These are phyloP conservation scores for Hydroisotoma schaefferi DNA, from an alignment of 2,888 invertebrate genomes.

Conservation along the genomic window DNA sequence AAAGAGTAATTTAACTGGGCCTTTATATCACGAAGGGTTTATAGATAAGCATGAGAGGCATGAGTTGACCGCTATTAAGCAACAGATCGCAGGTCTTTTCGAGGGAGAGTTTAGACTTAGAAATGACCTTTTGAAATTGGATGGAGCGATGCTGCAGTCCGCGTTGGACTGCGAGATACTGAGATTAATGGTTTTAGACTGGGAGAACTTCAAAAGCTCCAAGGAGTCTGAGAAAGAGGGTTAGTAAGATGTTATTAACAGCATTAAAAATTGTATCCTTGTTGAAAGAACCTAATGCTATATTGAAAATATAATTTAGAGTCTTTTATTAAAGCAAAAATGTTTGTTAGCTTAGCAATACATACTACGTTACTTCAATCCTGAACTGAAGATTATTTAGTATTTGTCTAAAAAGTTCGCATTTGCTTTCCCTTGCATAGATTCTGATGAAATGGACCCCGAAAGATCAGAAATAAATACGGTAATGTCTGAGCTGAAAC, in stretches of 20 bases:
- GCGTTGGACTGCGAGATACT: conserved; percentile 85
- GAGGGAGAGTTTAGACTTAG: conserved; percentile 89
- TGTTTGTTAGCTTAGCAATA: no score
- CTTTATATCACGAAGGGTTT: conserved; percentile 11
- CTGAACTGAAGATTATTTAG: no score
- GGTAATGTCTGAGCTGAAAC: conserved; percentile 44
- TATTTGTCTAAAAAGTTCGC: no score
- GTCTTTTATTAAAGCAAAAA: conserved; percentile 4
- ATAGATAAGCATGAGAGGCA: conserved; percentile 40
- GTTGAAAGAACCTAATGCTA: no score
- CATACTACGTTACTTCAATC: no score
- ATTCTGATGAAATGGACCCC: background rate
- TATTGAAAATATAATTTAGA: no score
- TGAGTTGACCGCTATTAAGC: conserved; percentile 60
- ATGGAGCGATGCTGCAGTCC: conserved; percentile 79
- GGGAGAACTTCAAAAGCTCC: conserved; percentile 54
- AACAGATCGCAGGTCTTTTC: conserved; percentile 82
- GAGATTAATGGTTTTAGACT: conserved; percentile 82
- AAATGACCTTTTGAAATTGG: conserved; percentile 73
- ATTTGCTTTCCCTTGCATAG: no score
- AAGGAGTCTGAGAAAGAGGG: conserved; percentile 69
- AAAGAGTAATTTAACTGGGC: background rate
- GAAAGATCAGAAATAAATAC: conserved; percentile 38
- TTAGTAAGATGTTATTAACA: conserved; percentile 50
- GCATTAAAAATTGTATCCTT: background rate